Percentiles rank a stretch among this genome's conserved stretches.
These are phyloP conservation scores for Kryptolebias ocellatus DNA, from an alignment of 2,797 vertebrate species.

Conservation along the genomic window DNA sequence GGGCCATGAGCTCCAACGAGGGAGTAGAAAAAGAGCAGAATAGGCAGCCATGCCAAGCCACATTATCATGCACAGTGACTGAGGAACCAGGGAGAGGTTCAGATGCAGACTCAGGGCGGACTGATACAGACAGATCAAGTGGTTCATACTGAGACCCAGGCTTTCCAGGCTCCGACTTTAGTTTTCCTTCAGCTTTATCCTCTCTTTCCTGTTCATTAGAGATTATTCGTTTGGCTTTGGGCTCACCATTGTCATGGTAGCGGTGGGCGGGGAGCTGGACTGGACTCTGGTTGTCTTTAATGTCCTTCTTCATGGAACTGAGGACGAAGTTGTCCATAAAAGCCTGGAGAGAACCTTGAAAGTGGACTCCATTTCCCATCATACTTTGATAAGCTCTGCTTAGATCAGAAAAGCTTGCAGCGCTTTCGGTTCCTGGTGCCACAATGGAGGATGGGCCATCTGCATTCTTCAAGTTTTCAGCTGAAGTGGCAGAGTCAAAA, in stretches of 20 bases:
- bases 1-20: constrained; percentile 97
- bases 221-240: constrained; percentile 81
- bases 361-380: constrained; percentile 93
- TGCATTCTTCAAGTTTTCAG: constrained; percentile 87
- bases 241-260: constrained; percentile 85
- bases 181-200: constrained; percentile 86
- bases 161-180: constrained; percentile 80
- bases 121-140: constrained; percentile 94
- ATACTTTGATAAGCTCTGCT: constrained; percentile 94
- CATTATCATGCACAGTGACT: constrained; percentile 93
- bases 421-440: constrained; percentile 80
- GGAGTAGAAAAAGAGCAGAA: constrained; percentile 97
- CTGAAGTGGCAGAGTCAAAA: constrained; percentile 82
- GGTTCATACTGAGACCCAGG: constrained; percentile 94
- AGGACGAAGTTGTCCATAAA: constrained; percentile 99
- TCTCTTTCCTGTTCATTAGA: constrained; percentile 79
- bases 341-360: constrained; percentile 96
- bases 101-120: constrained; percentile 89
- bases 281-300: constrained; percentile 86
- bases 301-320: constrained; percentile 93
- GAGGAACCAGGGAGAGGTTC: constrained; percentile 90
- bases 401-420: constrained; percentile 90
- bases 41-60: constrained; percentile 95
- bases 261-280: constrained; percentile 77
- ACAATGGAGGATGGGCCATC: constrained; percentile 69